These are phyloP conservation scores for Willisornis vidua DNA, from an alignment of 2,113 vertebrate genomes.

Conservation along the genomic window DNA sequence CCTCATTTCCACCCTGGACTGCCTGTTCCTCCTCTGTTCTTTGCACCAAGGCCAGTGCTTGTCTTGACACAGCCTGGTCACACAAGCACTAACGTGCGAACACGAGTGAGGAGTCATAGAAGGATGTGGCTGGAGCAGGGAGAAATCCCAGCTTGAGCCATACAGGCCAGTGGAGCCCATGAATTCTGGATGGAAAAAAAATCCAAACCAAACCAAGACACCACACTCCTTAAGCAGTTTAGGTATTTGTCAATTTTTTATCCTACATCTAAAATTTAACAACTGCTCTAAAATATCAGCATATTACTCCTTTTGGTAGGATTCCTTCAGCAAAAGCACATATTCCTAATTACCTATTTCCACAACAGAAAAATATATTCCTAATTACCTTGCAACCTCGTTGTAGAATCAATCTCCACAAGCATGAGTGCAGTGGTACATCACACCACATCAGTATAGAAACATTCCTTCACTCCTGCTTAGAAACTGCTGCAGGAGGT, in stretches of 20 bases:
- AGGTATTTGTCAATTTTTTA: background rate
- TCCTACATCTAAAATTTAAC: background rate
- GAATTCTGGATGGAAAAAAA: background rate
- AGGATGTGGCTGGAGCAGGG: background rate
- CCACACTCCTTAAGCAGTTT: background rate
- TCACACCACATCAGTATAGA: background rate
- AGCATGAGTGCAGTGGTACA: background rate
- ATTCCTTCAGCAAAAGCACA: background rate
- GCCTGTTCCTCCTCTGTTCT: background rate
- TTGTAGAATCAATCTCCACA: background rate
- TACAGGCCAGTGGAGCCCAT: fast-evolving
- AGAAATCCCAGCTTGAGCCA: background rate
- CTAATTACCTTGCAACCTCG: background rate
- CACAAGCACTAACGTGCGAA: background rate
- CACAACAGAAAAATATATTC: background rate
- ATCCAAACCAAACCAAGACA: background rate
- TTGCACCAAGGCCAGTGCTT: background rate
- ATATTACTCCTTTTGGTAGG: background rate
- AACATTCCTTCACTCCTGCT: background rate
- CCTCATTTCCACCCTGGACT: background rate
- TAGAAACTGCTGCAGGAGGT: background rate
- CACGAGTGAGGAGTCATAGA: fast-evolving
- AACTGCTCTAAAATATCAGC: background rate
- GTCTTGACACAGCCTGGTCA: background rate
- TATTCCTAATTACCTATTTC: background rate